These are phyloP conservation scores for Lytechinus pictus DNA, from an alignment of 35 echinoderm and acorn worm genomes.

Conservation along the genomic window DNA sequence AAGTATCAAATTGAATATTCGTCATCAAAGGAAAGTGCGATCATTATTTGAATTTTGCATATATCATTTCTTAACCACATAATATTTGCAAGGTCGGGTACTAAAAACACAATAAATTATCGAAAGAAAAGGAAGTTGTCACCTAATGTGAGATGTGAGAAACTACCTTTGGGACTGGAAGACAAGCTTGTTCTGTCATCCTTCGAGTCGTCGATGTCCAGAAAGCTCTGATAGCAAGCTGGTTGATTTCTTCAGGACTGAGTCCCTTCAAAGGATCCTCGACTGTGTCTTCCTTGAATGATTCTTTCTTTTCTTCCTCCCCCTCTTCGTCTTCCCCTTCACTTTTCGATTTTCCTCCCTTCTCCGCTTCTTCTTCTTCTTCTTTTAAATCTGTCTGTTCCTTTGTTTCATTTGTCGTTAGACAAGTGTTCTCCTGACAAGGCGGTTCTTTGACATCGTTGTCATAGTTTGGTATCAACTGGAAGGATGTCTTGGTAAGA, in stretches of 20 bases:
- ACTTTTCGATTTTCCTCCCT: neutral
- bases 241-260: conserved; percentile 36
- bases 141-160: neutral
- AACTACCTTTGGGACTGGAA: conserved; percentile 71
- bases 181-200: conserved; percentile 64
- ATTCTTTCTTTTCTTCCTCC: neutral
- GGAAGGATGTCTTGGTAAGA: neutral
- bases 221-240: conserved; percentile 61
- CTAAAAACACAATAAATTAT: neutral
- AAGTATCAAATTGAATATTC: too few species aligned
- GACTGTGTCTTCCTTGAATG: neutral
- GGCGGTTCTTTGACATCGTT: neutral
- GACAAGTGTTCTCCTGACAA: neutral
- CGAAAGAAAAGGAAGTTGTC: neutral
- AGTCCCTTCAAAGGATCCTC: conserved; percentile 38
- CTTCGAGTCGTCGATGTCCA: conserved; percentile 60
- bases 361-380: neutral
- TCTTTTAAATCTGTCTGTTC: neutral
- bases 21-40: too few species aligned
- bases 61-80: too few species aligned
- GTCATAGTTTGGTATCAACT: neutral
- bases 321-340: neutral
- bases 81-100: neutral
- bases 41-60: too few species aligned
- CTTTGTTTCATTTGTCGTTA: neutral